Conservation (phyloP, 1,140 invertebrate genomes). For the Pentalonia nigronervosa region DNA sequence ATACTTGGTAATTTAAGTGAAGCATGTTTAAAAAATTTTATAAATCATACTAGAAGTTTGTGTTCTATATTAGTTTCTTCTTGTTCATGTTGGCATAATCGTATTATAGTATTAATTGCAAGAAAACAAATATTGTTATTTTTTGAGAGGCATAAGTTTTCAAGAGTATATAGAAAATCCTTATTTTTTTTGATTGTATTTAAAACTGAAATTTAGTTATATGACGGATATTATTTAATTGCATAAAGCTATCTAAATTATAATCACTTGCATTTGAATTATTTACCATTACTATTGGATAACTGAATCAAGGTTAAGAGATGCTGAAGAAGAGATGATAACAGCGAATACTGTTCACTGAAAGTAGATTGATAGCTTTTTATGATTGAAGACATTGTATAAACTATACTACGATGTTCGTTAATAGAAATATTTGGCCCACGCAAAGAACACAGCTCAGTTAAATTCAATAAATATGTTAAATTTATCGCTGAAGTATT, state of each 20-base stretch:
- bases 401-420: constrained; percentile 40
- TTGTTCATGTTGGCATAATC: constrained; percentile 25
- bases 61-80: neutral
- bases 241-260: neutral
- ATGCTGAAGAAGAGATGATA: constrained; percentile 31
- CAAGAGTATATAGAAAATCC: neutral
- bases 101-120: constrained; percentile 13
- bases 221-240: neutral
- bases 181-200: constrained; percentile 34
- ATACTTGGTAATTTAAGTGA: neutral
- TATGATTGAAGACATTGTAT: constrained; percentile 46
- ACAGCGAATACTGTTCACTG: neutral
- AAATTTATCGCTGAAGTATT: constrained; percentile 37
- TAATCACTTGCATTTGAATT: neutral
- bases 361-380: constrained; percentile 34
- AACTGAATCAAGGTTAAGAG: constrained; percentile 14
- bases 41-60: constrained; percentile 12
- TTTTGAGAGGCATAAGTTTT: constrained; percentile 35
- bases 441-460: neutral
- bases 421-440: constrained; percentile 18
- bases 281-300: constrained; percentile 22
- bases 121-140: constrained; percentile 27
- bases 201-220: neutral
- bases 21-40: neutral
- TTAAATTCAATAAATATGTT: constrained; percentile 43